These are phyloP conservation scores for Paralichthys olivaceus DNA, from an alignment of 2,113 vertebrate species.

Conservation along the genomic window DNA sequence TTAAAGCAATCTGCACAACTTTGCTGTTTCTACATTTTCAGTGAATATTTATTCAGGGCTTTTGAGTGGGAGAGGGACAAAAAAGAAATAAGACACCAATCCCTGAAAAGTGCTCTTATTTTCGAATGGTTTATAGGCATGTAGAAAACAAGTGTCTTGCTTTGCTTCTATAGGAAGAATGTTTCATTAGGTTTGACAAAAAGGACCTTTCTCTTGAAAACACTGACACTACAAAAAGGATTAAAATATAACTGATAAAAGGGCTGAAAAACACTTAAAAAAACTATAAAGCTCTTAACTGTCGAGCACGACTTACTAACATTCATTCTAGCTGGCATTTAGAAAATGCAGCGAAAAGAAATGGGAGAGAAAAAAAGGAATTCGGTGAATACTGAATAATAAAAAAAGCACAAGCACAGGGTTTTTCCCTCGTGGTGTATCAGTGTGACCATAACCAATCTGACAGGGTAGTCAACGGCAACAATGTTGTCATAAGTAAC, in stretches of 20 bases:
- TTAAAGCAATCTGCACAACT: constrained; percentile 11
- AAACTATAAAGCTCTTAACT: neutral
- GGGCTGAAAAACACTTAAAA: neutral
- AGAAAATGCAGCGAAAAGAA: neutral
- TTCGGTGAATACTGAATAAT: neutral
- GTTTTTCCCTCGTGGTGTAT: constrained; percentile 40
- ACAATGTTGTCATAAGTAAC: constrained; percentile 65
- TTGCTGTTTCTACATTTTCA: neutral
- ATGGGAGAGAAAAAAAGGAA: neutral
- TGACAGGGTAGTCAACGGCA: constrained; percentile 65
- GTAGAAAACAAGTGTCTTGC: neutral
- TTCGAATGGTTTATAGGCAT: constrained; percentile 8
- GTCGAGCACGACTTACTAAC: neutral
- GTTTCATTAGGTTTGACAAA: constrained; percentile 24
- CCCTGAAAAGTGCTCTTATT: constrained; percentile 6
- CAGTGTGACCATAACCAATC: constrained; percentile 58
- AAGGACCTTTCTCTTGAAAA: neutral
- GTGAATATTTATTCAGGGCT: neutral
- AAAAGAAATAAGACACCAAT: neutral
- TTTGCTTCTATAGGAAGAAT: neutral
- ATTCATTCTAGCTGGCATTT: constrained; percentile 3
- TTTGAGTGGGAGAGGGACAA: constrained; percentile 23
- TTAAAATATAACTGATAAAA: constrained; percentile 1
- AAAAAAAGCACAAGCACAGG: neutral
- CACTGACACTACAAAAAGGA: neutral